These are phyloP conservation scores for Crenuchus spilurus DNA, from an alignment of 2,797 vertebrate species.

Conservation along the genomic window DNA sequence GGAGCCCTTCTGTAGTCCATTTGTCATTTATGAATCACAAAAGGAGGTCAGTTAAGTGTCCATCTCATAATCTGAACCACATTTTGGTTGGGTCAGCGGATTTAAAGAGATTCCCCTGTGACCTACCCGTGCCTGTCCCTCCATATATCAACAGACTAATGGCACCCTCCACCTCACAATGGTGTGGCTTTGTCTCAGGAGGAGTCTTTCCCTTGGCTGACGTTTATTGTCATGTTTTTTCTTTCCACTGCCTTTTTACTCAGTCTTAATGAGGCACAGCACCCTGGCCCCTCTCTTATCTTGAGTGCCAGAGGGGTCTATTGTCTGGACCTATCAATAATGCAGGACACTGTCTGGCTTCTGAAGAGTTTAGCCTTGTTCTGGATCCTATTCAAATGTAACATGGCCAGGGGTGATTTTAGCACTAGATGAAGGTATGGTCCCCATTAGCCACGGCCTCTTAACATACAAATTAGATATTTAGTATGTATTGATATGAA, in stretches of 20 bases:
- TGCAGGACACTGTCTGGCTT: constrained; percentile 62
- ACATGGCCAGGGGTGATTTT: too few relatives aligned
- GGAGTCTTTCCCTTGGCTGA: constrained; percentile 55
- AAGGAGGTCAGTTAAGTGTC: constrained; percentile 63
- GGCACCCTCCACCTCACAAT: constrained; percentile 54
- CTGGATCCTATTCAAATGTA: neutral
- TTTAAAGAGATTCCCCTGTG: constrained; percentile 65
- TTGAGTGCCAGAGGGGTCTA: constrained; percentile 61
- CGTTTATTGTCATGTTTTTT: constrained; percentile 69
- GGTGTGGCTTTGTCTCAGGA: constrained; percentile 62
- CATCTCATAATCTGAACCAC: constrained; percentile 52
- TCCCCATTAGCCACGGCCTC: too few relatives aligned
- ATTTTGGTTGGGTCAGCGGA: neutral
- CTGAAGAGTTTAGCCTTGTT: neutral
- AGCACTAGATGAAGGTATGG: too few relatives aligned
- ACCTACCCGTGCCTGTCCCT: constrained; percentile 55
- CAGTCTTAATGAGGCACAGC: constrained; percentile 66
- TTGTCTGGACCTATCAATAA: constrained; percentile 74
- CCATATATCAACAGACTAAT: constrained; percentile 66
- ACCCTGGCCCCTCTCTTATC: constrained; percentile 60
- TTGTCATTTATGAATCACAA: constrained; percentile 75
- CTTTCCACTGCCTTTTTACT: constrained; percentile 53
- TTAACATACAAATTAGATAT: too few relatives aligned
- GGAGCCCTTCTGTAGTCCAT: neutral
- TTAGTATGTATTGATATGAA: too few relatives aligned